Conservation (phyloP, 2,888 invertebrate genomes). For the Hydraecia micacea region DNA sequence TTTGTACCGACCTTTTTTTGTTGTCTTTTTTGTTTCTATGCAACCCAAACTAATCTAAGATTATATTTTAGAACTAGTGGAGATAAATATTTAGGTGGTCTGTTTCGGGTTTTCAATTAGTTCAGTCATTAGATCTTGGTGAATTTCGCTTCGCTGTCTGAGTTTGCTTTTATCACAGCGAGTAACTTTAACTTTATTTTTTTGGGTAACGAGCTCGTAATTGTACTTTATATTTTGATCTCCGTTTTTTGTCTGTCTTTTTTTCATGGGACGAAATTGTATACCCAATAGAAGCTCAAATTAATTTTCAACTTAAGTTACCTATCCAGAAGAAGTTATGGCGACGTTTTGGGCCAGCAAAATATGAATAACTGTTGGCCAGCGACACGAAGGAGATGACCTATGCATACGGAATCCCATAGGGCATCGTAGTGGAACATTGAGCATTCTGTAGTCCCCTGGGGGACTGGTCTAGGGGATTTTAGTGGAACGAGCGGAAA, state of each 20-base stretch:
- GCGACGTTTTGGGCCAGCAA: background rate
- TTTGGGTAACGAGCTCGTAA: background rate
- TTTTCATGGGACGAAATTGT: background rate
- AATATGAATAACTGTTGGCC: background rate
- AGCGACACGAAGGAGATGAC: background rate
- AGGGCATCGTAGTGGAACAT: too few relatives aligned
- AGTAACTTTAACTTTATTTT: too few relatives aligned
- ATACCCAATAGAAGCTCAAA: background rate
- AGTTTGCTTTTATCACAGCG: background rate
- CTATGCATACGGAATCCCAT: too few relatives aligned
- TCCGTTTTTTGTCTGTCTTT: background rate
- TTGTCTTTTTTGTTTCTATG: too few relatives aligned
- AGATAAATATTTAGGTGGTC: background rate
- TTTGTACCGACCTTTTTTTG: too few relatives aligned
- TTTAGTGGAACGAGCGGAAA: too few relatives aligned
- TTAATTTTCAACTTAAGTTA: background rate
- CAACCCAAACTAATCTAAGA: conserved; percentile 23
- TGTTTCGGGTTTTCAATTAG: conserved; percentile 13
- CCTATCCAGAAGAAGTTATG: background rate
- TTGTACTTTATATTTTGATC: background rate
- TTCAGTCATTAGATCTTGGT: conserved; percentile 6
- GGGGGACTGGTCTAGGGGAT: too few relatives aligned
- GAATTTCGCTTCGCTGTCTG: conserved; percentile 1
- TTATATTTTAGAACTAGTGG: conserved; percentile 1
- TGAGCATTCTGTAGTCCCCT: too few relatives aligned